These are phyloP conservation scores for Siderastrea siderea DNA, from an alignment of 92 coral and sea anemone genomes.

Conservation along the genomic window DNA sequence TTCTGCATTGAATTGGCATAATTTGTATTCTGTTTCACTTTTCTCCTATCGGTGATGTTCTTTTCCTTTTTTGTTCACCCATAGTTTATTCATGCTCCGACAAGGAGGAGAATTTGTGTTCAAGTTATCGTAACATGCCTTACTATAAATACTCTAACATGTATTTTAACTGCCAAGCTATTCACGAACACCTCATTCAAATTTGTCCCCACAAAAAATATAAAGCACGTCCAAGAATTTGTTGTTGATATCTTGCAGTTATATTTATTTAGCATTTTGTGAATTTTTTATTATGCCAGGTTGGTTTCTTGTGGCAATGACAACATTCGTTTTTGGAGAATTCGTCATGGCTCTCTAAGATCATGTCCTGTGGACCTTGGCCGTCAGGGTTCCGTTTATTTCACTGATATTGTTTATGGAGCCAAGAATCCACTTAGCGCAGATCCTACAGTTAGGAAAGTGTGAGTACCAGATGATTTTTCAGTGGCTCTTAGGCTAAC, in stretches of 20 bases:
- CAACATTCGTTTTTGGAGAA: slow-evolving; percentile 97
- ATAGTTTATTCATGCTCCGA: no score
- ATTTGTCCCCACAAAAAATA: no score
- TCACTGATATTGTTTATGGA: slow-evolving; percentile 93
- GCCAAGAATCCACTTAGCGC: slow-evolving; percentile 63
- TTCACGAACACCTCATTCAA: no score
- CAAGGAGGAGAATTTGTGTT: no score
- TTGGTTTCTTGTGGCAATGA: slow-evolving; percentile 96
- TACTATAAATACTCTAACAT: no score
- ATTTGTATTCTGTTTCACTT: no score
- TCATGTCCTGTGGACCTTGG: slow-evolving; percentile 97
- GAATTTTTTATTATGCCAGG: slow-evolving; percentile 26
- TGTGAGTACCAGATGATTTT: slow-evolving; percentile 64
- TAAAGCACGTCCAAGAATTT: no score
- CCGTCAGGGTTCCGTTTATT: slow-evolving; percentile 74
- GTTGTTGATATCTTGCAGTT: background rate
- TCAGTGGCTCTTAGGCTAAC: background rate
- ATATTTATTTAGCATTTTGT: background rate
- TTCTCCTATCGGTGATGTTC: no score
- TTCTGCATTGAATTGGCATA: no score
- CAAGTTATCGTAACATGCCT: no score
- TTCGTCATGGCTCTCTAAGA: slow-evolving; percentile 92
- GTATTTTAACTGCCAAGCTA: no score
- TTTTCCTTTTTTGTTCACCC: no score
- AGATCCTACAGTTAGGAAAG: slow-evolving; percentile 81